phyloP scores from a whole-genome alignment of 2,797 vertebrate genomes.

The Chrysocyon brachyurus region DNA sequence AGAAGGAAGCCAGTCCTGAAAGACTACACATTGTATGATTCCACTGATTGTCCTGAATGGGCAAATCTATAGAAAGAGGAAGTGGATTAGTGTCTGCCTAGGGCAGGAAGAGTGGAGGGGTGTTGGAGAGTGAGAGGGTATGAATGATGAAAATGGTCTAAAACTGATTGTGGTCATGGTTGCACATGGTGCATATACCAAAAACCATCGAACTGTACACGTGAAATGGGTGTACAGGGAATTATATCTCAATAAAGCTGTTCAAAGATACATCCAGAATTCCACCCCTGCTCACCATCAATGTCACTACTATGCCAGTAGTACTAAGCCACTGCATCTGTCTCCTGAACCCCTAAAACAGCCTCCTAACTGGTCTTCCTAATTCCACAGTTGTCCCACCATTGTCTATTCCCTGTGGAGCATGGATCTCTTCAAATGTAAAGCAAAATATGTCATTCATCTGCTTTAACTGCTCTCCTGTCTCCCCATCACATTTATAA shows the following conservation, averaged over 20 bases:
- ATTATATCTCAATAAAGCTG: not conserved
- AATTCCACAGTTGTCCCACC: not conserved
- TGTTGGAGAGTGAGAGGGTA: not conserved
- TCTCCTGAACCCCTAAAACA: not conserved
- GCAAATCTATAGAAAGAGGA: not conserved
- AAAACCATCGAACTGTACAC: not conserved
- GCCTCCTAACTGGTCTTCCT: not conserved
- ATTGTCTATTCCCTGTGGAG: not conserved
- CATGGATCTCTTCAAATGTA: not conserved
- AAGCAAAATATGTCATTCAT: not conserved
- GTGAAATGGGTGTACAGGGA: not conserved
- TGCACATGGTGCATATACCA: not conserved
- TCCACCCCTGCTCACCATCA: not conserved
- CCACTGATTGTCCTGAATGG: not conserved
- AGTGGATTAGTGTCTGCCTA: not conserved
- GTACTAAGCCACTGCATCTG: not conserved
- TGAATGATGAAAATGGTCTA: not conserved
- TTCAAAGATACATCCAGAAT: not conserved
- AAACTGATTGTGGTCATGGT: not conserved
- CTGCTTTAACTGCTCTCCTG: not conserved
- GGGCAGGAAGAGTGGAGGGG: not conserved
- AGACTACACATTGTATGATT: not conserved
- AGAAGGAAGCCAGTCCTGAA: slow-evolving; percentile 52
- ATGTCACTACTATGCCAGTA: not conserved
- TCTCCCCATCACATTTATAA: not conserved